Base-by-base conservation (phyloP, 2,797 vertebrate genomes). In the Nyctibius grandis region DNA sequence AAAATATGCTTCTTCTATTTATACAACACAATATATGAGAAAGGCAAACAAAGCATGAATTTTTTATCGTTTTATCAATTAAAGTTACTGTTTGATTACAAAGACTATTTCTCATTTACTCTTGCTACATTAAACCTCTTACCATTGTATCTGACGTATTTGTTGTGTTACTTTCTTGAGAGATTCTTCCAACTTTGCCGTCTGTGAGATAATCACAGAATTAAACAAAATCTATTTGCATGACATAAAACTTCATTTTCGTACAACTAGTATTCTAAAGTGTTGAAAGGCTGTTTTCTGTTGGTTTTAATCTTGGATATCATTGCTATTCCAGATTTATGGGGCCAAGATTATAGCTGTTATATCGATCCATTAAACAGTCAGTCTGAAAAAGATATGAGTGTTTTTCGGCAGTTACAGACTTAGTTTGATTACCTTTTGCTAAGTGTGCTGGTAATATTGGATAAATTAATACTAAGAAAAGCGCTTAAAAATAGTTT, bases 101-200 rank as follows among this genome's bases (percentile, higher is more conserved):
- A 73, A 78, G 19, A 53, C 31, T 65, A 51, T 38, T 75, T 56
- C 20, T 42, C 21, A 68, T 67, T 85, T 91, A 84, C 31, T 80
- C 89, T 81, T 78, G 9, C 20, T 81, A 29, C 36, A 74, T 70
- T 82, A 85, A 76, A 53, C 7, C 18, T 50, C 98, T 97, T 98
- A 99, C 99, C 98, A 92, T 93, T 98, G 97, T 73, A 99, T 95
- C 89, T 98, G 98, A 76, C 98, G 98, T 61, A 98, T 98, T 95
- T 98, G 98, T 78, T 98, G 97, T 61, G 98, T 98, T 92, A 98
- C 97, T 93, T 98, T 98, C 92, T 97, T 95, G 26, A 98, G 95
- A 29, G 96, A 91, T 25, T 98, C 98, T 89, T 99, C 99, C 84
- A 99, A 94, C 95, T 98, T 98, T 40, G 96, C 96, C 75, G 94